phyloP scores from a whole-genome alignment of 2,888 invertebrate species.

The Clanis bilineata region DNA sequence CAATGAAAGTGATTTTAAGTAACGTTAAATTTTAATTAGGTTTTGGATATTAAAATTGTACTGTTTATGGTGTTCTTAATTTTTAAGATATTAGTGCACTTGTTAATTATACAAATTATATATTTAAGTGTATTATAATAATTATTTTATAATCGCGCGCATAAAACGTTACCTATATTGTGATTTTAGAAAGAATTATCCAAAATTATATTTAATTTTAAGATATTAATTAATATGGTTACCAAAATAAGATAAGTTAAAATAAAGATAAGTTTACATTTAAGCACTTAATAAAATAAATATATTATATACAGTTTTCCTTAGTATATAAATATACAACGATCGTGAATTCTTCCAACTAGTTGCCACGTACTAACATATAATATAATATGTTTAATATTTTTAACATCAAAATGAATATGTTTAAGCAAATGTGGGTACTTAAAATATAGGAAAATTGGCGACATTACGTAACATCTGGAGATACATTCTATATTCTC shows the following conservation, averaged over 20 bases:
- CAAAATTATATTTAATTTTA: slow-evolving; percentile 9
- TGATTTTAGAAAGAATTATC: background rate
- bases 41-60: background rate
- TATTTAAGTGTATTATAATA: background rate
- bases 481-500: background rate
- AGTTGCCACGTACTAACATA: slow-evolving; percentile 57
- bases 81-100: slow-evolving; percentile 11
- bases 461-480: background rate
- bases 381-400: slow-evolving; percentile 18
- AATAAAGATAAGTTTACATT: background rate
- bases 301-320: background rate
- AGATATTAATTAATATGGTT: background rate
- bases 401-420: background rate
- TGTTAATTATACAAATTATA: slow-evolving; percentile 1
- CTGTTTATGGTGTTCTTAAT: slow-evolving; percentile 12
- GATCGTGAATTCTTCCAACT: slow-evolving; percentile 74
- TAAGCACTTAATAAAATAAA: background rate
- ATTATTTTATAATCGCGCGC: slow-evolving; percentile 16
- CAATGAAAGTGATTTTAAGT: slow-evolving; percentile 18
- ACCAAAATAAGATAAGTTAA: background rate
- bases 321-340: slow-evolving; percentile 16
- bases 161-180: slow-evolving; percentile 18
- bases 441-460: background rate
- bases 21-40: background rate
- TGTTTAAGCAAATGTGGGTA: background rate